Evolutionary conservation across 1,140 invertebrate genomes (phyloP), one percentile per base, ranked within the genome.

Genomic region (Drosophila arizonae): DNA sequence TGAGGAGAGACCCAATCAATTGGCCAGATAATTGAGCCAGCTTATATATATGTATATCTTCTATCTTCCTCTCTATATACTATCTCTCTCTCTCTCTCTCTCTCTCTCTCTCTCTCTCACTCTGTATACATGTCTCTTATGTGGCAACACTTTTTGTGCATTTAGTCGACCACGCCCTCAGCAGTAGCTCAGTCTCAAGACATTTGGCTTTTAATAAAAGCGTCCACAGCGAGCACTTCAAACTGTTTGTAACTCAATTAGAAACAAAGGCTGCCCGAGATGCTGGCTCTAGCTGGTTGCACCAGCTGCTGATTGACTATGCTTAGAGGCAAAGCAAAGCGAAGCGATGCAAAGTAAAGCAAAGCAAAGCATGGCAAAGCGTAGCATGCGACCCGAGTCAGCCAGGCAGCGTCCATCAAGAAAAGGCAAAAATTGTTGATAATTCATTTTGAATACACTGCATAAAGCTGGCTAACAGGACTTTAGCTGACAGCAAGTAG

Each of bases 181-280:
- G 39, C 24, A 15, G 52, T 10, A 41, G 39, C 24, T 28, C 58
- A 46, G 33, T 28, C 51, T 52, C 55, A 67, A 76, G 73, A 76
- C 73, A 67, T 76, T 76, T 67, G 69, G 73, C 69, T 76, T 67
- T 67, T 66, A 75, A 75, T 75, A 74, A 51, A 74, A 69, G 68
- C 36, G 11, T 63, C 60, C 60, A 46, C 67, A 64, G 66, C 72
- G 57, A 63, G 72, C 72, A 75, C 72, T 75, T 75, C 73, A 76
- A 73, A 69, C 69, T 72, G 76, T 61, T 64, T 39, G 39, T 87
- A 87, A 87, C 84, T 87, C 84, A 87, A 87, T 87, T 87, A 88
- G 72, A 72, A 39, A 77, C 60, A 72, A 75, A 82, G 79, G 76
- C 84, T 30, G 45, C 69, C 52, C 28, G 28, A 45, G 30, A 9